phyloP scores from a whole-genome alignment of 2,113 vertebrate species.

The Muntiacus reevesi region DNA sequence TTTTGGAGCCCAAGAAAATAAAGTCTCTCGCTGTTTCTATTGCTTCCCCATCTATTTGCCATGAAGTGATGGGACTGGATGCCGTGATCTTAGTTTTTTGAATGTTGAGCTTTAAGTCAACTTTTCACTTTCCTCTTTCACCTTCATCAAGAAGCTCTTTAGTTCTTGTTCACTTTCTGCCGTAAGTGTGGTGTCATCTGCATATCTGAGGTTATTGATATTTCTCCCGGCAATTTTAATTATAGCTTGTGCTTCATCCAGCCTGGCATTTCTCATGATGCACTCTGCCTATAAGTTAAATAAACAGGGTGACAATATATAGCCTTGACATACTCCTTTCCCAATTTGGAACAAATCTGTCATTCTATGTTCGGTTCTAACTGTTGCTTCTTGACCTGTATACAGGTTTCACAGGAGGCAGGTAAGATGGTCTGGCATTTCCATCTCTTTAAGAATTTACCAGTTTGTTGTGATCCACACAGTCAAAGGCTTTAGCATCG shows the following conservation, averaged over 20 bases:
- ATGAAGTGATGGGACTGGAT: background rate
- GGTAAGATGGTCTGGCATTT: background rate
- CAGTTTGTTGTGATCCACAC: background rate
- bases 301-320: background rate
- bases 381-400: background rate
- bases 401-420: background rate
- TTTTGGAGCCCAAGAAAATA: background rate
- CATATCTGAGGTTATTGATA: background rate
- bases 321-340: background rate
- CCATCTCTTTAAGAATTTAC: background rate
- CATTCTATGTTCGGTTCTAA: background rate
- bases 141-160: background rate
- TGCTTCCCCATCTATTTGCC: background rate
- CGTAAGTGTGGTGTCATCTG: background rate
- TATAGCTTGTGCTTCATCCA: background rate
- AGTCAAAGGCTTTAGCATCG: background rate
- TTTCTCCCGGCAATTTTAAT: background rate
- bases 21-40: background rate
- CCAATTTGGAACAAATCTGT: background rate
- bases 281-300: background rate
- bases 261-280: background rate
- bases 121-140: background rate
- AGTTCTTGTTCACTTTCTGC: background rate
- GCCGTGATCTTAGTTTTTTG: background rate
- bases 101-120: background rate